Evolutionary conservation across 2,113 vertebrate genomes (phyloP).

Genomic region (Eubucco bourcierii): DNA sequence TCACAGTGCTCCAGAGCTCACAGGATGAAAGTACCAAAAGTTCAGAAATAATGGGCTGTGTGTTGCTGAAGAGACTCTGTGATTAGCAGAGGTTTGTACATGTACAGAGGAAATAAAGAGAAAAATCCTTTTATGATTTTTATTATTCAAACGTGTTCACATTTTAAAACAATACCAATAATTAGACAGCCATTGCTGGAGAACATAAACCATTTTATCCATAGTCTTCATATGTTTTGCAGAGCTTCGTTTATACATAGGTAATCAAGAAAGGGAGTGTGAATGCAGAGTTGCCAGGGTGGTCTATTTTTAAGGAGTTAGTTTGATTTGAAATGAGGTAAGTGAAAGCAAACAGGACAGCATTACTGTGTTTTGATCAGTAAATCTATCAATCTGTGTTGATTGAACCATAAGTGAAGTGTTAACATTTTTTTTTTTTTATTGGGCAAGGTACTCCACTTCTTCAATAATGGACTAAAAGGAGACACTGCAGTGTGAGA

Average conservation of each 20-base stretch:
- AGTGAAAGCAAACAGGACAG: not conserved
- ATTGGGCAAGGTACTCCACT: not conserved
- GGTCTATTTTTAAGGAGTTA: not conserved
- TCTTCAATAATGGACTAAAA: not conserved
- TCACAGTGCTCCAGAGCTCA: not conserved
- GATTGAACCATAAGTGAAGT: not conserved
- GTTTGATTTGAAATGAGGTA: not conserved
- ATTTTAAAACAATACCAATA: not conserved
- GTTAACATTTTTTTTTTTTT: not conserved
- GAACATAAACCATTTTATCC: not conserved
- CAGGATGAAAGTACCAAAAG: not conserved
- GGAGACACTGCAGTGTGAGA: not conserved
- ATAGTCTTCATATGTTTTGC: not conserved
- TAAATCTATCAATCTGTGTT: not conserved
- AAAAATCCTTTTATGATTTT: not conserved
- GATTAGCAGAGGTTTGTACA: not conserved
- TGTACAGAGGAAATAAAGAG: not conserved
- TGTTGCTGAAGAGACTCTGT: constrained; percentile 10
- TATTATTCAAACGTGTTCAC: not conserved
- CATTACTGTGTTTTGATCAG: not conserved
- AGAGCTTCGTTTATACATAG: not conserved
- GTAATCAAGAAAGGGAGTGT: not conserved
- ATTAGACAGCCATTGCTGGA: not conserved
- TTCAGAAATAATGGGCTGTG: not conserved
- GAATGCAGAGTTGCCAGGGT: not conserved